Conservation (phyloP, 2,797 vertebrate genomes). For the Hybognathus amarus region DNA sequence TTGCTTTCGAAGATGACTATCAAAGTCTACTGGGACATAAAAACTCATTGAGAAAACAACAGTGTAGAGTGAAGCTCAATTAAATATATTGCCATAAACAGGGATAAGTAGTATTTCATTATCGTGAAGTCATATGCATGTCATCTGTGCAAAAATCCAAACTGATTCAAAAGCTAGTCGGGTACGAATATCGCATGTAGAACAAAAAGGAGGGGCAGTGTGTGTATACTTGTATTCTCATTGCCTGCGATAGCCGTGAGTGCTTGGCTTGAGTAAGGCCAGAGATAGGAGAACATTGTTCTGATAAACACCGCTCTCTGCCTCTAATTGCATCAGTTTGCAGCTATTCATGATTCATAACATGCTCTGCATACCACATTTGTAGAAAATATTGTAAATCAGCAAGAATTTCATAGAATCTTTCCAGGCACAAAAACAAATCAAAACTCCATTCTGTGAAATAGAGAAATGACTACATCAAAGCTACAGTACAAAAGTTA, state of each 20-base stretch:
- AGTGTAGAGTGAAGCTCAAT: background rate
- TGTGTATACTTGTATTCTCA: background rate
- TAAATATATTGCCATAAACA: conserved; percentile 5
- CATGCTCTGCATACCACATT: conserved; percentile 51
- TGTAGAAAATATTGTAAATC: conserved; percentile 43
- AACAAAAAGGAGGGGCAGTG: background rate
- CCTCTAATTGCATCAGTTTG: conserved; percentile 31
- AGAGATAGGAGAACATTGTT: conserved; percentile 11
- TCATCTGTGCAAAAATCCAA: conserved; percentile 52
- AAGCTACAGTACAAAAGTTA: conserved; percentile 50
- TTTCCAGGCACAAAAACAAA: conserved; percentile 48
- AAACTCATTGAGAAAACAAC: conserved; percentile 20
- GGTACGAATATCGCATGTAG: background rate
- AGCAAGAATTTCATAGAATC: conserved; percentile 30
- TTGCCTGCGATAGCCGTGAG: background rate
- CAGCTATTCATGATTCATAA: conserved; percentile 43
- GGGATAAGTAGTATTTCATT: conserved; percentile 12
- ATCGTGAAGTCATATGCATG: conserved; percentile 24
- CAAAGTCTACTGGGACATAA: background rate
- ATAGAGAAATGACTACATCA: conserved; percentile 41
- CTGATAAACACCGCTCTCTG: background rate
- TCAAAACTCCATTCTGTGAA: conserved; percentile 26
- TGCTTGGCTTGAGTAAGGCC: background rate
- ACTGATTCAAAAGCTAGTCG: conserved; percentile 1
- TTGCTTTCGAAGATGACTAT: background rate